Percentiles rank a stretch among this genome's conserved stretches.
Conservation (phyloP, 2,888 invertebrate genomes). For the Orchestes rusci region DNA sequence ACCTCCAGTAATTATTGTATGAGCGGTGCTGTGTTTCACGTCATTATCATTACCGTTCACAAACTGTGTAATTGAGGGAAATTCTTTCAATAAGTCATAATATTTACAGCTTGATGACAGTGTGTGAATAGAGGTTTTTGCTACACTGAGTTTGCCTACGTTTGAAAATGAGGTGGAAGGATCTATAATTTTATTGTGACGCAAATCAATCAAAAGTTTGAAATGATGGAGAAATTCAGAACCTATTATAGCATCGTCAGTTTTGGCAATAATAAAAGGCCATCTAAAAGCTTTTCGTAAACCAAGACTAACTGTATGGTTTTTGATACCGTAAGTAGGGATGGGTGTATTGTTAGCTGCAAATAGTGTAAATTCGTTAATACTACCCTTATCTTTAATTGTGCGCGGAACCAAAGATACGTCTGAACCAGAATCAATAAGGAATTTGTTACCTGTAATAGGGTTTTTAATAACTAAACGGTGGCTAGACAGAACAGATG, state of each 20-base stretch:
- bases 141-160: not conserved
- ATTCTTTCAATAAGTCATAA: not conserved
- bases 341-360: slow-evolving; percentile 1
- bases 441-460: not conserved
- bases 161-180: not conserved
- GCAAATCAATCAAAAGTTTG: not conserved
- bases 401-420: not conserved
- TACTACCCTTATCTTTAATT: not conserved
- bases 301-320: not conserved
- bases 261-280: slow-evolving; percentile 2
- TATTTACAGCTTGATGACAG: too few species aligned
- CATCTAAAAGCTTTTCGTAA: not conserved
- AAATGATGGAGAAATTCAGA: not conserved
- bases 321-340: not conserved
- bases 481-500: not conserved
- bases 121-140: too few species aligned
- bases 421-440: slow-evolving; percentile 4
- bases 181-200: not conserved
- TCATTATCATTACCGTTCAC: not conserved
- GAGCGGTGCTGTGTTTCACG: not conserved
- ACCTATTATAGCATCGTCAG: slow-evolving; percentile 1
- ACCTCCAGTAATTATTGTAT: slow-evolving; percentile 4
- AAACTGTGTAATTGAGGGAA: not conserved
- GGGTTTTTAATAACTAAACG: not conserved
- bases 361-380: too few species aligned